Percentiles rank a stretch among this genome's conserved stretches.
Evolutionary conservation across 2,797 vertebrate species (phyloP).

Genomic region (Phyllotis vaccarum): DNA sequence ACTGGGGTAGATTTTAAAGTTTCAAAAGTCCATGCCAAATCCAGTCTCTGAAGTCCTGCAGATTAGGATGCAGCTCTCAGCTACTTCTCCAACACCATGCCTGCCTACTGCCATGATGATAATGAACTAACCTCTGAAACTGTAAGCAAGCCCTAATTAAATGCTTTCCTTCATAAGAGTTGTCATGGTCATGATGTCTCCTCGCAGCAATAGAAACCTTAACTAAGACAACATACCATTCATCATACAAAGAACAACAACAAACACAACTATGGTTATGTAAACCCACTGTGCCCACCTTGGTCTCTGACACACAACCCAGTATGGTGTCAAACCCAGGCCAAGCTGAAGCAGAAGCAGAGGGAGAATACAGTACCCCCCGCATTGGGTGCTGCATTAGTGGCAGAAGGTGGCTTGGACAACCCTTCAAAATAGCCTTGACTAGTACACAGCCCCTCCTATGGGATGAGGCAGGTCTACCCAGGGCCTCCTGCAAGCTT

Average conservation of each 20-base stretch:
- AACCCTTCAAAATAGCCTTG: neutral
- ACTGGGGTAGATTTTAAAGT: neutral
- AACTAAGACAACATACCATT: neutral
- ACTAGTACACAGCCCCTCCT: neutral
- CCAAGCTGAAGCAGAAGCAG: neutral
- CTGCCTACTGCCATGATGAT: neutral
- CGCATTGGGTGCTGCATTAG: neutral
- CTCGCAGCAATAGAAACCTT: neutral
- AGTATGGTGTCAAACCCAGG: neutral
- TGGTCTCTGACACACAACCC: neutral
- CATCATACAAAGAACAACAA: neutral
- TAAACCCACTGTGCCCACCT: neutral
- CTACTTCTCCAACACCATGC: neutral
- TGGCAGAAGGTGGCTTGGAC: neutral
- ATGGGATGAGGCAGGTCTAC: fast-evolving
- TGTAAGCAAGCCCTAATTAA: neutral
- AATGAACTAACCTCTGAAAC: neutral
- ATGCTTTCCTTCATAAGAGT: neutral
- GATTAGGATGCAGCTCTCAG: neutral
- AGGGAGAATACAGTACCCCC: neutral
- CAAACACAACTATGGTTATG: no score
- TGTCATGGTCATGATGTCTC: neutral
- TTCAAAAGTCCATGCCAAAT: neutral
- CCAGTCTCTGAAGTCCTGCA: neutral
- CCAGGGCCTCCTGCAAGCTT: neutral